Evolutionary conservation across 2,888 invertebrate species (phyloP), one percentile per base, ranked within the genome.

Genomic region (Nomada ruficornis): DNA sequence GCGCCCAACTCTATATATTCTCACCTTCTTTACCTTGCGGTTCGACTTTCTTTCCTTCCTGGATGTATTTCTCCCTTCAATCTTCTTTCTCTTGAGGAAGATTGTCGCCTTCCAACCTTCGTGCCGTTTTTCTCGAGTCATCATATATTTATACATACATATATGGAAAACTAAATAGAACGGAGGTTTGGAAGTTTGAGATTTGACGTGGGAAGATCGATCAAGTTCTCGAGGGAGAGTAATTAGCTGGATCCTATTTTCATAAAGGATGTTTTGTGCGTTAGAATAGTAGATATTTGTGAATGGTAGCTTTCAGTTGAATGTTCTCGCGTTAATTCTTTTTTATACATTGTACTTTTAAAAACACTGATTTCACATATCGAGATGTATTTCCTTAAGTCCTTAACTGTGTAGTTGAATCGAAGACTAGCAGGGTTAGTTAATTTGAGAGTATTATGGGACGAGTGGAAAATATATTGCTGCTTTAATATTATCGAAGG

Each of bases 1-100:
- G 82, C 86, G 83, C 83, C 82, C 85, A 83, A 73, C 81, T 77
- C 72, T 65, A 75, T 67, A 82, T 78, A 74, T 79, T 74, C 77
- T 54, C 63, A 68, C 36, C 29, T 47, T 11, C 36, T 36, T 60
- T 29, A 23, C 50, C 15, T 10, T 7, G 36, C 2, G 2, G 13
- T 36, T 62, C 57, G 64, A 74, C 77, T 57, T 47, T 54, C 23
- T 23, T 3, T 26, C 54, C 2, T 36, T 15, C 36, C 7, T 54
- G 0, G n/a, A 2, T 52, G n/a, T 36, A 26, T 68, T 76, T 47
- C 73, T 68, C 67, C 52, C 72, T 83, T 71, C 70, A 71, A 77
- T 72, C 72, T 47, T 77, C 69, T 62, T 47, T 75, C 77, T 73
- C 50, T 52, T 76, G 57, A 57, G 55, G 55, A 54, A 65, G 74